Evolutionary conservation across 1,140 invertebrate species (phyloP).

Genomic region (Orius laevigatus): DNA sequence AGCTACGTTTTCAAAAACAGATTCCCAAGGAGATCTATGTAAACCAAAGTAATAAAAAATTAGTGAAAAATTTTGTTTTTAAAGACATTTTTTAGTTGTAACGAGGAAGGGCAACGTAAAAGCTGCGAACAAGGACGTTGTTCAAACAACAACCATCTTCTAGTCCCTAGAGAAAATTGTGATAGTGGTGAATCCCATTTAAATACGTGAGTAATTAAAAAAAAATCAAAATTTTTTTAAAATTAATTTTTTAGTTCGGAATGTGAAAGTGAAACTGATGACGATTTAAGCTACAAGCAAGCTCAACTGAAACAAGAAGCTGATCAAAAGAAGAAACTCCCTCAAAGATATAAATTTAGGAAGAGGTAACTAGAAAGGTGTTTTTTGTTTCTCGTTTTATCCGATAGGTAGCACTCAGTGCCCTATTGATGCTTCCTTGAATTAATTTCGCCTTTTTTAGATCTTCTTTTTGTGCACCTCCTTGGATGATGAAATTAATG

Average conservation of each 20-base stretch:
- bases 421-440: too few species aligned
- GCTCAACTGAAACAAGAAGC: slow-evolving; percentile 5
- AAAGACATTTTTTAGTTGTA: background rate
- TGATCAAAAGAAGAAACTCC: background rate
- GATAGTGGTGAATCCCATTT: slow-evolving; percentile 7
- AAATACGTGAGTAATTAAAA: slow-evolving; percentile 6
- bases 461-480: slow-evolving; percentile 8
- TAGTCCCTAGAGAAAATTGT: background rate
- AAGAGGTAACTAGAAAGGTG: slow-evolving; percentile 11
- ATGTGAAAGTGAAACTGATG: slow-evolving; percentile 6
- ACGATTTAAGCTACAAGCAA: background rate
- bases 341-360: slow-evolving; percentile 13
- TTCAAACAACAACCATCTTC: too few species aligned
- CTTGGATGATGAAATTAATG: slow-evolving; percentile 11
- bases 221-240: background rate
- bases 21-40: slow-evolving; percentile 4
- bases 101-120: background rate
- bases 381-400: slow-evolving; percentile 1
- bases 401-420: background rate
- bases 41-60: too few species aligned
- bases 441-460: too few species aligned
- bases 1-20: slow-evolving; percentile 5
- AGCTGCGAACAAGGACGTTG: slow-evolving; percentile 3
- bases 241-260: slow-evolving; percentile 6
- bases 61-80: background rate